Evolutionary conservation across 2,113 vertebrate genomes (phyloP).

Genomic region (Xenus cinereus): DNA sequence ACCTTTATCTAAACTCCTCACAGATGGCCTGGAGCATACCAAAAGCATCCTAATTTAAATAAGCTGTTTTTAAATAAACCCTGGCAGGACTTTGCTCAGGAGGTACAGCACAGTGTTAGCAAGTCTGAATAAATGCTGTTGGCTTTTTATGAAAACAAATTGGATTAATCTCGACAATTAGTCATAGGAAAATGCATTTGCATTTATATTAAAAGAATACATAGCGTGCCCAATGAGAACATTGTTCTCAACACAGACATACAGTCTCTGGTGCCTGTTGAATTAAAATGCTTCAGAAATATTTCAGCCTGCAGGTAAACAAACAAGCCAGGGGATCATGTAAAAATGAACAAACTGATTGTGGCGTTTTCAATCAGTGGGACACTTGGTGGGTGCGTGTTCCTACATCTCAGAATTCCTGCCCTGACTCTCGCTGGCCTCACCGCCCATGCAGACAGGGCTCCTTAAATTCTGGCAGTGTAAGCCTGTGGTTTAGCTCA

Average conservation of each 20-base stretch:
- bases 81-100: background rate
- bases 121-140: background rate
- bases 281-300: background rate
- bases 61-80: slow-evolving; percentile 19
- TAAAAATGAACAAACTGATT: background rate
- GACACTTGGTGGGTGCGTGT: background rate
- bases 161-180: slow-evolving; percentile 54
- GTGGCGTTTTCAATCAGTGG: background rate
- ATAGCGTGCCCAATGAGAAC: background rate
- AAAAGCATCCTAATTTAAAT: background rate
- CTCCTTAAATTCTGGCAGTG: background rate
- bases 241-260: background rate
- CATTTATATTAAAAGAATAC: slow-evolving; percentile 44
- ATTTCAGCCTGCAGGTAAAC: slow-evolving; percentile 1
- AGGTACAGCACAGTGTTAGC: background rate
- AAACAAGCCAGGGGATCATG: background rate
- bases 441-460: background rate
- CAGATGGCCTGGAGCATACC: background rate
- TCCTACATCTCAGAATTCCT: background rate
- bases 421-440: background rate
- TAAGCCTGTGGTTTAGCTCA: background rate
- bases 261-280: background rate
- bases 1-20: slow-evolving; percentile 14
- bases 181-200: slow-evolving; percentile 50
- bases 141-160: slow-evolving; percentile 54